These are phyloP conservation scores for Hormaphis cornu DNA, from an alignment of 1,140 invertebrate genomes.

Conservation along the genomic window DNA sequence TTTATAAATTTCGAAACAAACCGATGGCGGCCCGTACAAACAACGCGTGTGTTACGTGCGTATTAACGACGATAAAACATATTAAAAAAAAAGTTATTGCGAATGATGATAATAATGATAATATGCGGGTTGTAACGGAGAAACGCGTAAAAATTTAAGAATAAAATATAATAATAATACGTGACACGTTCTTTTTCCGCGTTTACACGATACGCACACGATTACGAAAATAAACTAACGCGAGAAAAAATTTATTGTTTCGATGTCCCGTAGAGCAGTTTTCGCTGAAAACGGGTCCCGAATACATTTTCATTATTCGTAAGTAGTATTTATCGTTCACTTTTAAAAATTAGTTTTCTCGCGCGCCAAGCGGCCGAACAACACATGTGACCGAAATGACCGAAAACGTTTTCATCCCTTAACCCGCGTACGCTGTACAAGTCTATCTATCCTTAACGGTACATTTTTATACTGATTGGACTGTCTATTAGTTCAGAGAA, in stretches of 20 bases:
- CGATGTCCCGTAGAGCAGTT: neutral
- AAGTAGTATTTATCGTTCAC: slow-evolving; percentile 2
- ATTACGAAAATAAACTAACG: neutral
- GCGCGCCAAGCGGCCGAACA: neutral
- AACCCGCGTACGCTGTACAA: too few species aligned
- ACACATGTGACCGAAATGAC: neutral
- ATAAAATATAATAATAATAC: too few species aligned
- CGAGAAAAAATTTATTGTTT: neutral
- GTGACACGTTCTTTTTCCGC: too few species aligned
- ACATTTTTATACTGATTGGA: neutral
- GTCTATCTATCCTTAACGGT: too few species aligned
- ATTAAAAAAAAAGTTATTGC: too few species aligned
- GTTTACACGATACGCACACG: neutral
- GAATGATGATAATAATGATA: too few species aligned
- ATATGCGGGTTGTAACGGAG: too few species aligned
- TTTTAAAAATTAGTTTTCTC: slow-evolving; percentile 18
- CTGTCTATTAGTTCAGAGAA: neutral
- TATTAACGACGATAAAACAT: too few species aligned
- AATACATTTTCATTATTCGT: slow-evolving; percentile 2
- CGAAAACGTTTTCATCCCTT: neutral
- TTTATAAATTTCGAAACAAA: too few species aligned
- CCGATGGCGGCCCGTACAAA: too few species aligned
- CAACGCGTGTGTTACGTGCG: too few species aligned
- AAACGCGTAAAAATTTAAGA: too few species aligned
- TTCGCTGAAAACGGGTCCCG: neutral